These are phyloP conservation scores for Falco cherrug DNA, from an alignment of 2,797 vertebrate genomes.

Conservation along the genomic window DNA sequence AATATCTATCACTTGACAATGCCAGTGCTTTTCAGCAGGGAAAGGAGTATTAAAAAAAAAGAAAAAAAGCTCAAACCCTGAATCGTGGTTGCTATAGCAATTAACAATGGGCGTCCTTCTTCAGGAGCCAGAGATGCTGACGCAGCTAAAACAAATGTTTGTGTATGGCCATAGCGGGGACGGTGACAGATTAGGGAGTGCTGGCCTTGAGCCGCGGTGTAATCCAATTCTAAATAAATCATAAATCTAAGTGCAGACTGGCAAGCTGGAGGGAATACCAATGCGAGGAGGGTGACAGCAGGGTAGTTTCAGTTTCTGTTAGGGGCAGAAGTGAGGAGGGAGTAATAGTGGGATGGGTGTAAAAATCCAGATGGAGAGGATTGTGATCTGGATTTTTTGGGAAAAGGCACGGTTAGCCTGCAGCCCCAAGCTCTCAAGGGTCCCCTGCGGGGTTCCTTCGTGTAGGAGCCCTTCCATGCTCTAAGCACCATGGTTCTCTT, in stretches of 20 bases:
- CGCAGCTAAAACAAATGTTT: slow-evolving; percentile 80
- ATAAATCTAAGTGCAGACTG: slow-evolving; percentile 72
- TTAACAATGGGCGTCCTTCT: slow-evolving; percentile 70
- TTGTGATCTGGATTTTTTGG: not conserved
- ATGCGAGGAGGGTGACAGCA: not conserved
- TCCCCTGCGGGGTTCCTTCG: not conserved
- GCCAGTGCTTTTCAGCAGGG: slow-evolving; percentile 43
- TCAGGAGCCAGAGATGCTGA: slow-evolving; percentile 74
- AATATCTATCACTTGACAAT: slow-evolving; percentile 76
- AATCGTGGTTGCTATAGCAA: slow-evolving; percentile 72
- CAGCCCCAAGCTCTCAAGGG: not conserved
- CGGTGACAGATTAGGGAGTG: slow-evolving; percentile 75
- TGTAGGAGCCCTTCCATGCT: not conserved
- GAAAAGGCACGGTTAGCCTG: not conserved
- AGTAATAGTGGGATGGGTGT: not conserved
- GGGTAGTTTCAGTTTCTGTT: slow-evolving; percentile 18
- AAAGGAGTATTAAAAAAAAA: not conserved
- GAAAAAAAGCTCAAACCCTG: slow-evolving; percentile 13
- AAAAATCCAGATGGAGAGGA: not conserved
- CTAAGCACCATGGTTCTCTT: not conserved
- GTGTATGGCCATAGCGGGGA: slow-evolving; percentile 63
- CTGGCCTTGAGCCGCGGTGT: slow-evolving; percentile 75
- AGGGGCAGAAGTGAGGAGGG: not conserved
- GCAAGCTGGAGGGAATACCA: slow-evolving; percentile 63
- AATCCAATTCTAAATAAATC: slow-evolving; percentile 81